phyloP scores from a whole-genome alignment of 2,113 vertebrate species.

The Ranitomeya imitator region DNA sequence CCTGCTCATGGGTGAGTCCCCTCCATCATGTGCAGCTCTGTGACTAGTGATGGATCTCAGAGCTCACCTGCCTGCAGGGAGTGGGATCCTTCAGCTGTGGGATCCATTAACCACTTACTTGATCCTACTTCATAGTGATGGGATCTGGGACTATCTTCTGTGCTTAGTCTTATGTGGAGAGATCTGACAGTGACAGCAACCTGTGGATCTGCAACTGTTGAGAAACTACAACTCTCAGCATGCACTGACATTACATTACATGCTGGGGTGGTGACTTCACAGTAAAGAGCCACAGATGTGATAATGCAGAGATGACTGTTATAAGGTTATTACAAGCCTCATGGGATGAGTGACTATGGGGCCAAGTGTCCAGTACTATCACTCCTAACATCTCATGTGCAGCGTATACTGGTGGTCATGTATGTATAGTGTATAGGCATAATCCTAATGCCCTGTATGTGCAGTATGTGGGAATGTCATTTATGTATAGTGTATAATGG shows the following conservation, averaged over 20 bases:
- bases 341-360: too few relatives aligned
- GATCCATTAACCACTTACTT: background rate
- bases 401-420: too few relatives aligned
- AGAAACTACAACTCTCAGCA: background rate
- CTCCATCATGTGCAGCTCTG: too few relatives aligned
- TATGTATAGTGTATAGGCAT: too few relatives aligned
- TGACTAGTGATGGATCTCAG: too few relatives aligned
- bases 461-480: too few relatives aligned
- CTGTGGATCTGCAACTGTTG: background rate
- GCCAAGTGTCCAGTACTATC: too few relatives aligned
- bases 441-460: too few relatives aligned
- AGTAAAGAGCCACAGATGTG: background rate
- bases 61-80: too few relatives aligned
- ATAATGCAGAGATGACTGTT: background rate
- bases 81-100: background rate
- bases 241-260: background rate
- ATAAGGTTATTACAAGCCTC: background rate
- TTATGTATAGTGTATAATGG: too few relatives aligned
- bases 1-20: conserved; percentile 32
- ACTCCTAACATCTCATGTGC: too few relatives aligned
- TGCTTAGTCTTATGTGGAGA: too few relatives aligned
- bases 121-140: background rate
- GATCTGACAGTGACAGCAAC: background rate
- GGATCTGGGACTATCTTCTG: background rate
- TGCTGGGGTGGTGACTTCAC: background rate